Base-by-base conservation (phyloP, 1,140 invertebrate species). In the Papilio aristodemus region DNA sequence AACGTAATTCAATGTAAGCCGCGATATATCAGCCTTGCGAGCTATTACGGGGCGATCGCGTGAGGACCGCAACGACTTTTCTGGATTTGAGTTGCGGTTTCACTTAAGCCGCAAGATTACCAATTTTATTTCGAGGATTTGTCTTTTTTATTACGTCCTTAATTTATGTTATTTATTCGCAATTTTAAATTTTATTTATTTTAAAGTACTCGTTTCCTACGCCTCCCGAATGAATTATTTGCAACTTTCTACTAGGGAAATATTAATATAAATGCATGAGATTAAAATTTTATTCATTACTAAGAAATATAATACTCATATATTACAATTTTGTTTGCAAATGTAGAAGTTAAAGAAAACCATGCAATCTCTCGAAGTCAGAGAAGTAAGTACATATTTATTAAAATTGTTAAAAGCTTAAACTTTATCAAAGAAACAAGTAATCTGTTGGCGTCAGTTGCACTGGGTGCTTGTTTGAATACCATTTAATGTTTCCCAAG, bases 31-130 rank as follows among this genome's bases (percentile, higher is more conserved):
- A 70, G 39, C 46, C 25, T 13, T 57, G 69, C 67, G 69, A 63
- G 54, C 73, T 71, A 67, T 69, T 74, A 71, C 73, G 67, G 67
- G 62, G 37, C 43, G 50, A 71, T 69, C 57, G 73, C 67, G 73
- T 74, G 73, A 69, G 70, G 63, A 62, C 68, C 57, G 39, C 63
- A 66, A 63, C 70, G 67, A 69, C 70, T 69, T 71, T 68, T 71
- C 63, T 67, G 54, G 62, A 57, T 71, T 71, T 46, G 68, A 69
- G 37, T 67, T 60, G 67, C 60, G 70, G 38, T 41, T 62, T 62
- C 70, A 27, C 67, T 36, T 66, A 46, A 66, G 41, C 41, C 25
- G 39, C 25, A 14, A 46, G 41, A 66, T 66, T 66, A 66, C 22
- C 63, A 66, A 46, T 66, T 46, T 37, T 37, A 60, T 60, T 60